Evolutionary conservation across 1,140 invertebrate species (phyloP), one percentile per base, ranked within the genome.

Genomic region (Euura saliciscinereae): DNA sequence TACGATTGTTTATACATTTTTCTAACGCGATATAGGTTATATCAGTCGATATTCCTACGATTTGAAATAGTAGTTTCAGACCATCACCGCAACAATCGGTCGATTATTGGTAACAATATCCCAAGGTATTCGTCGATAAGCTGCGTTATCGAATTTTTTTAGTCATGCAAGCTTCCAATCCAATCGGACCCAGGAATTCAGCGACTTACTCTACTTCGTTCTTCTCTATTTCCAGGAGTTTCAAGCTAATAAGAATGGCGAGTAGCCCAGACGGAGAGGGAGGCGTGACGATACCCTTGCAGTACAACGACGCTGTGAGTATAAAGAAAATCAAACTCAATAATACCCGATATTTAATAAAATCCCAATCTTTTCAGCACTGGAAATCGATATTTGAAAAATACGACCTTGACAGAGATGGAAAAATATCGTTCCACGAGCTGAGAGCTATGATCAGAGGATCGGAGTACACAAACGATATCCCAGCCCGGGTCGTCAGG

Each of bases 371-470:
- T 0, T 81, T 83, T 4, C 70, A 89, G 87, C 85, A 87, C 72
- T 89, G 85, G 85, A 86, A 84, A 59, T 69, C 79, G 71, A 85
- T 85, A 75, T 89, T 83, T 79, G 90, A 91, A 59, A 90, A 95
- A 90, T 94, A 94, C 82, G 94, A 96, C 79, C 84, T 85, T 45
- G 92, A 95, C 82, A 86, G 90, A 45, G 93, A 95, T 86, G 94
- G 93, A 0, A 89, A 88, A 74, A 93, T 96, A 77, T 92, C 90
- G 1, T 88, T 94, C 70, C 84, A 89, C 42, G 93, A 95, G 76
- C 84, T 96, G 2, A 91, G 91, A 83, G 85, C 83, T 6, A 90
- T 93, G 74, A 90, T 95, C 75, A 88, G 91, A 72, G 90, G 88
- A 5, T 81, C 88, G 43, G 89, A 90, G 70, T 92, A 90, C 85